Conservation (phyloP, 2,888 invertebrate genomes). For the Andrena fulva region DNA sequence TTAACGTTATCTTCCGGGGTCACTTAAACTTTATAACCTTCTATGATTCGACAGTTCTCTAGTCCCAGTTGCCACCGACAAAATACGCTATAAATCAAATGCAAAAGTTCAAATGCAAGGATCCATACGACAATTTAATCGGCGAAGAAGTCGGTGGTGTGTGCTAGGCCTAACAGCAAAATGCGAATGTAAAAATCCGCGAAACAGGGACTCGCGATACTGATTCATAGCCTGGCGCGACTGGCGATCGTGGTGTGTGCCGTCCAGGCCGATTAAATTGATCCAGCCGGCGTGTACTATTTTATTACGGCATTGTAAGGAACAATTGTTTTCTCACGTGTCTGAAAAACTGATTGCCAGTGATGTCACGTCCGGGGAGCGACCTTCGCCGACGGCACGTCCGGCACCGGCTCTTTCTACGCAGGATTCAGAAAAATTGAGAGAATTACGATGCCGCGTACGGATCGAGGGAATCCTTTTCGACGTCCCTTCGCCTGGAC, state of each 20-base stretch:
- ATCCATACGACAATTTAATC: too few species aligned
- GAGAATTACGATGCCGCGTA: slow-evolving; percentile 29
- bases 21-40: too few species aligned
- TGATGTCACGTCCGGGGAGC: slow-evolving; percentile 71
- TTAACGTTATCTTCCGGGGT: too few species aligned
- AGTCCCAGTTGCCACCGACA: too few species aligned
- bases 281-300: slow-evolving; percentile 49
- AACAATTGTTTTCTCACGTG: slow-evolving; percentile 70
- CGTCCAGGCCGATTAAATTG: slow-evolving; percentile 50
- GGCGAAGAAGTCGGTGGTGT: too few species aligned
- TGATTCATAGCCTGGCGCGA: too few species aligned
- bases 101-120: too few species aligned
- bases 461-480: background rate
- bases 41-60: too few species aligned
- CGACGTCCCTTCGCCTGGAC: background rate
- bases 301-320: slow-evolving; percentile 66
- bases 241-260: background rate
- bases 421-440: slow-evolving; percentile 48
- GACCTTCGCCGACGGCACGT: slow-evolving; percentile 64
- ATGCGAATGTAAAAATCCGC: too few species aligned
- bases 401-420: slow-evolving; percentile 47
- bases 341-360: slow-evolving; percentile 68
- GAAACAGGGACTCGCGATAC: too few species aligned
- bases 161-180: too few species aligned
- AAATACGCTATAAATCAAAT: too few species aligned